Conservation (phyloP, 1,140 invertebrate species). For the Chironomus tepperi region DNA sequence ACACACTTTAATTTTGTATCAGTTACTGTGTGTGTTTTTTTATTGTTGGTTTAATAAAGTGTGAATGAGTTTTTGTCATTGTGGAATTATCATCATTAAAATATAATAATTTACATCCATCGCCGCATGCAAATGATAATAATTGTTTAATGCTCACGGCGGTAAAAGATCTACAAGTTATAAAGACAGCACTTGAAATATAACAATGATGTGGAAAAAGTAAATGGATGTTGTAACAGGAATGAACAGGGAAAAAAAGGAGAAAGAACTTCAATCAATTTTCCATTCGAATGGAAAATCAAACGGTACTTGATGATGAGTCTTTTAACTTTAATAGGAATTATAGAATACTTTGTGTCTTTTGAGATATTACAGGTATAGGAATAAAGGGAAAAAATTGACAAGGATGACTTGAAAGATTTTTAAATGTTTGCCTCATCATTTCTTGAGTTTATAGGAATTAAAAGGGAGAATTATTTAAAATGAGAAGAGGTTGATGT, state of each 20-base stretch:
- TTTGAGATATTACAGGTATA: too few species aligned
- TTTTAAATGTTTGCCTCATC: too few species aligned
- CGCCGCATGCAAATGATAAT: neutral
- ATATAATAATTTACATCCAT: neutral
- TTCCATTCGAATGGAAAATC: neutral
- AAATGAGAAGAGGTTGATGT: too few species aligned
- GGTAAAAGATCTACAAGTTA: too few species aligned
- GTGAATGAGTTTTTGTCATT: neutral
- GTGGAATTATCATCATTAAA: slow-evolving; percentile 20
- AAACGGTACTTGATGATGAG: neutral
- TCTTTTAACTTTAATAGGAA: neutral
- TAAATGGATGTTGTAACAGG: neutral
- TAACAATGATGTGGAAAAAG: slow-evolving; percentile 7
- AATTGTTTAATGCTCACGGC: neutral
- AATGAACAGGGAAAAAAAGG: neutral
- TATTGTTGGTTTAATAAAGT: neutral
- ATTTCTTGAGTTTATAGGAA: too few species aligned
- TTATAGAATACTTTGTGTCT: too few species aligned
- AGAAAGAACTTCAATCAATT: neutral
- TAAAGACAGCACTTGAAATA: neutral
- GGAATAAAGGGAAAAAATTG: too few species aligned
- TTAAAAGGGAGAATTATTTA: too few species aligned
- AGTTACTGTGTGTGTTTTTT: too few species aligned
- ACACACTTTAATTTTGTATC: neutral
- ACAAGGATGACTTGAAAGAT: too few species aligned